A percentile compares a stretch with the other conserved stretches of the same genome.
These are phyloP conservation scores for Nomada flava DNA, from an alignment of 2,888 invertebrate species.

Conservation along the genomic window DNA sequence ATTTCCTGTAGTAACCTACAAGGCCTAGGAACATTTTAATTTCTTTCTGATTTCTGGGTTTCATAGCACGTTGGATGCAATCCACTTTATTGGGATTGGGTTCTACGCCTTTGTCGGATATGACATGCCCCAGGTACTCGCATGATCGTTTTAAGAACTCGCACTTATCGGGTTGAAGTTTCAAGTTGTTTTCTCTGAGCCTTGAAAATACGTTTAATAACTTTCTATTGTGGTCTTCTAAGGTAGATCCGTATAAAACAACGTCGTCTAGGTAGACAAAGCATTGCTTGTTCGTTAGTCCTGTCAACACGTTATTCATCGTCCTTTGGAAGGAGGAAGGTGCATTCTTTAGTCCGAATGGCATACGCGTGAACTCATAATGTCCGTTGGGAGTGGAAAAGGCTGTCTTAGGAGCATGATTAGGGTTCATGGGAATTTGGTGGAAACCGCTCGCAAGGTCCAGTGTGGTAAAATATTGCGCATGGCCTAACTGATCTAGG, in stretches of 20 bases:
- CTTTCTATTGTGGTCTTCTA: constrained; percentile 34
- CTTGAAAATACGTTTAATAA: constrained; percentile 13
- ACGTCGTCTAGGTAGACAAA: constrained; percentile 29
- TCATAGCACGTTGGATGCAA: constrained; percentile 9
- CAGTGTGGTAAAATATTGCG: not conserved
- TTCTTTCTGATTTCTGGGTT: not conserved
- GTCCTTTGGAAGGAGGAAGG: not conserved
- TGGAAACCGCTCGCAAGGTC: not conserved
- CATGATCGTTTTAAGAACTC: constrained; percentile 4
- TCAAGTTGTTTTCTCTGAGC: constrained; percentile 26
- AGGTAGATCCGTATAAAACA: constrained; percentile 46
- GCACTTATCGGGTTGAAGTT: not conserved
- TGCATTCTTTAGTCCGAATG: not conserved
- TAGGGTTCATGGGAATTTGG: not conserved
- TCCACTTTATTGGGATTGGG: not conserved
- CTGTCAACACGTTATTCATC: constrained; percentile 63
- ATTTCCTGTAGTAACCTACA: constrained; percentile 40
- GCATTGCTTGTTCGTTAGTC: constrained; percentile 22
- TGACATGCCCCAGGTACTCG: constrained; percentile 7
- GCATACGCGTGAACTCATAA: not conserved
- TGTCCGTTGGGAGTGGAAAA: not conserved
- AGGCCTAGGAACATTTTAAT: constrained; percentile 1
- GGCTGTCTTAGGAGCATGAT: not conserved
- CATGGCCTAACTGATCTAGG: constrained; percentile 10
- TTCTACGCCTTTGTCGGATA: not conserved